Percentiles rank a stretch among this genome's conserved stretches.
Evolutionary conservation across 2,797 vertebrate genomes (phyloP).

Genomic region (Premnoplex brunnescens): DNA sequence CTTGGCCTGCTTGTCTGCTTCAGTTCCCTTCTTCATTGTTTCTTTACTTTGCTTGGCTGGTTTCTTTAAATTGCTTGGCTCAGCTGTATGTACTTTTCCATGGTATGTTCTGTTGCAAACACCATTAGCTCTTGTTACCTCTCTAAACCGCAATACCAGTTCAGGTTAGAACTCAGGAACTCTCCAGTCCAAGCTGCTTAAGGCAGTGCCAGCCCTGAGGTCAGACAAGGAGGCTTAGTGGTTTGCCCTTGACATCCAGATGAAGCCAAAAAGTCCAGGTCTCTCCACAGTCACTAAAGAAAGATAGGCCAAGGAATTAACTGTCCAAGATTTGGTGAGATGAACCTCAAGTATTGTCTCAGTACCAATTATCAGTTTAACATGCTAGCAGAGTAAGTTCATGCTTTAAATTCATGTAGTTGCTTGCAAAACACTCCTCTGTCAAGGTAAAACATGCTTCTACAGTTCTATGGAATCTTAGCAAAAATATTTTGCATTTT

Average conservation of each 20-base stretch:
- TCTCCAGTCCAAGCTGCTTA: background rate
- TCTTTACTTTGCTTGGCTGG: background rate
- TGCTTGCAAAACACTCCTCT: background rate
- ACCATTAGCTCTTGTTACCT: background rate
- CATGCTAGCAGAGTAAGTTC: background rate
- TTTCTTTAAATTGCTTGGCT: background rate
- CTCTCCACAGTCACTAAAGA: background rate
- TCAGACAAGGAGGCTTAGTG: background rate
- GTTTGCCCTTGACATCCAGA: background rate
- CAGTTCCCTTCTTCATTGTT: background rate
- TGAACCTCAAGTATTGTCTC: background rate
- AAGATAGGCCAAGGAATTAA: background rate
- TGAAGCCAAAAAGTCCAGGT: background rate
- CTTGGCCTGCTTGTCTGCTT: background rate
- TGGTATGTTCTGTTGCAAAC: background rate
- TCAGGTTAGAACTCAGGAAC: background rate
- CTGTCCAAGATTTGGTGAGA: background rate
- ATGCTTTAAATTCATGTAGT: background rate
- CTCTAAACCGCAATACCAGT: background rate
- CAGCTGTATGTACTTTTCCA: background rate
- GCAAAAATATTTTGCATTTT: background rate
- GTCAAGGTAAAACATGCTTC: background rate
- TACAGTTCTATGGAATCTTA: background rate
- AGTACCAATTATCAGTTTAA: background rate
- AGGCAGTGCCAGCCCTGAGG: accelerated